Evolutionary conservation across 2,113 vertebrate genomes (phyloP), one percentile per base, ranked within the genome.

Genomic region (Cinclus mexicanus): DNA sequence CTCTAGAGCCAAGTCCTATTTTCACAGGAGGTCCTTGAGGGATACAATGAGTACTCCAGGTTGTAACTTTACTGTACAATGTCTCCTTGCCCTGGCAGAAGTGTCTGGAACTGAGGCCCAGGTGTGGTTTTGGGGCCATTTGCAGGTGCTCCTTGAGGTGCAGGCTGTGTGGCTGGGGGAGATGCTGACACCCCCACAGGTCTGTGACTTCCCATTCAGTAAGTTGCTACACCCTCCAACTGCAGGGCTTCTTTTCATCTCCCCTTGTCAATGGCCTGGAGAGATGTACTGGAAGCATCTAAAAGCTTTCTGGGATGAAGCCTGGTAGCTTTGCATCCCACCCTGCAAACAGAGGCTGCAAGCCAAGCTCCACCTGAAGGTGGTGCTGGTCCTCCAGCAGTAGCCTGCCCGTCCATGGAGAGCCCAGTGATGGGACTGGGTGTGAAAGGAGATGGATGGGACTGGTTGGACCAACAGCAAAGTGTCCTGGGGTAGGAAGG

Each of bases 1-100:
- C 57, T 37, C 37, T 64, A 14, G 25, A 82, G 47, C 23, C 67
- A 67, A 20, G 18, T 55, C 6, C 23, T 59, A 0, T 72, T 63
- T 72, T 28, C 49, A 25, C 2, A 12, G 60, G 16, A 59, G 31
- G 22, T n/a, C n/a, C 31, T 12, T 55, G 55, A 74, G 56, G 44
- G 60, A 57, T 63, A 28, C 35, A 47, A 0, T 28, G 65, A 71
- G 9, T 47, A 4, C 12, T 80, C 67, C 41, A 37, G 55, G n/a
- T 44, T 3, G 2, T 71, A 76, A 25, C 49, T 69, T 25, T 7
- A 3, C 14, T 67, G 56, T 39, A 11, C 1, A 0, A 0, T 22
- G 15, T 28, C 33, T 76, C 39, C 6, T 39, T 44, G 14, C 22
- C 24, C 53, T 69, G 19, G 33, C 28, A 75, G 25, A 42, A 72